Conservation (phyloP, 1,140 invertebrate genomes). For the Trichonephila clavipes region DNA sequence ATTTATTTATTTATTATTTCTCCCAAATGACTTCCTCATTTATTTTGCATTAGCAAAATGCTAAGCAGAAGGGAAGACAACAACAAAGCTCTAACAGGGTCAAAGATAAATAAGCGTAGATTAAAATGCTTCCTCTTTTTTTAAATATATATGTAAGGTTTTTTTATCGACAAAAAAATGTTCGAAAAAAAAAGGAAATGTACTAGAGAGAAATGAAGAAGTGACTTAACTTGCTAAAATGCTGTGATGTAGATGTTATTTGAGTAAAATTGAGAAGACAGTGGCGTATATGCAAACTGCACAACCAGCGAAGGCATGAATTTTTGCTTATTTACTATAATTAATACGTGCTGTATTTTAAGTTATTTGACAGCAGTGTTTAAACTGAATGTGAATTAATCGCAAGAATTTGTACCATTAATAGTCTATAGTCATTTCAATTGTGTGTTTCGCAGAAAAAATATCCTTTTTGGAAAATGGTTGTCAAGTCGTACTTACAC, state of each 20-base stretch:
- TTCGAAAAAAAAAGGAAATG: background rate
- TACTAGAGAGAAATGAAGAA: background rate
- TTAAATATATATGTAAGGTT: background rate
- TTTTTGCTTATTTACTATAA: background rate
- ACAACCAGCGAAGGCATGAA: background rate
- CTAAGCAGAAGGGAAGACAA: background rate
- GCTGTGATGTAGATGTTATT: background rate
- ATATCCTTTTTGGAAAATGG: no score
- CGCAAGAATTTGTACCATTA: no score
- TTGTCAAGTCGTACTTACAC: no score
- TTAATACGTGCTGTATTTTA: background rate
- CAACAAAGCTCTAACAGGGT: constrained; percentile 34
- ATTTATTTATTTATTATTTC: constrained; percentile 31
- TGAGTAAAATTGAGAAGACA: background rate
- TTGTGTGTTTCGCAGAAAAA: no score
- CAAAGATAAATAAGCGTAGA: constrained; percentile 35
- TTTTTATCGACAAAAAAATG: background rate
- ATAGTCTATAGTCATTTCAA: no score
- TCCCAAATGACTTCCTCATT: constrained; percentile 34
- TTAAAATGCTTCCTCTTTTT: constrained; percentile 15
- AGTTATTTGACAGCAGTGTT: background rate
- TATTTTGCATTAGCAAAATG: constrained; percentile 32
- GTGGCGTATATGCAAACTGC: background rate
- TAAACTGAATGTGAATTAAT: no score
- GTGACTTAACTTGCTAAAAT: background rate